Percentiles rank a stretch among this genome's conserved stretches.
phyloP scores from a whole-genome alignment of 2,113 vertebrate species.

The Himantopus leucocephalus region DNA sequence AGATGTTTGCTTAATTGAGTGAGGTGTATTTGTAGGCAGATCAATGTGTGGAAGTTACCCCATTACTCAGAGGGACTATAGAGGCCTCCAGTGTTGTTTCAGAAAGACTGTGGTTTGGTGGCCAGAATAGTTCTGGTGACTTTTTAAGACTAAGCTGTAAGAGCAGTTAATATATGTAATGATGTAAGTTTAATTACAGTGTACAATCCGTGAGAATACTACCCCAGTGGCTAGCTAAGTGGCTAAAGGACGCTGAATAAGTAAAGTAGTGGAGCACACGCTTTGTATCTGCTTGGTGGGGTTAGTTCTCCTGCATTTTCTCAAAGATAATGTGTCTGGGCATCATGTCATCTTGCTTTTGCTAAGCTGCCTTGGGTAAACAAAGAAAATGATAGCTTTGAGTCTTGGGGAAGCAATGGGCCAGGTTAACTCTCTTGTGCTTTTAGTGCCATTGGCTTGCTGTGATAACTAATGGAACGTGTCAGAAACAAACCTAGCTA shows the following conservation, averaged over 20 bases:
- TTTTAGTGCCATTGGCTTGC: not conserved
- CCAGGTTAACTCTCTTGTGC: not conserved
- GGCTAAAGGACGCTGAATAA: not conserved
- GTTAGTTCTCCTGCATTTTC: not conserved
- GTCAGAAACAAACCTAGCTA: not conserved
- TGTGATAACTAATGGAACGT: fast-evolving
- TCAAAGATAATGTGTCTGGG: not conserved
- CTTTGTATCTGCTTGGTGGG: not conserved
- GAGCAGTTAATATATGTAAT: not conserved
- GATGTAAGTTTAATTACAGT: not conserved
- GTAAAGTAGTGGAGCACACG: not conserved
- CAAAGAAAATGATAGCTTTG: not conserved
- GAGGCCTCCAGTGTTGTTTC: not conserved
- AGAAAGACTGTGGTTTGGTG: not conserved
- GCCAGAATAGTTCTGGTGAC: not conserved
- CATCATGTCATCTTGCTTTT: not conserved
- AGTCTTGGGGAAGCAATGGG: not conserved
- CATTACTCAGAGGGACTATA: not conserved
- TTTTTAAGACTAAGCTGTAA: not conserved
- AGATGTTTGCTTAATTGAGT: not conserved
- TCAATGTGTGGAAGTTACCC: not conserved
- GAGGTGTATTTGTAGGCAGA: not conserved
- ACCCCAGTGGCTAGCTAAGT: not conserved
- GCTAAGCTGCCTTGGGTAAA: not conserved
- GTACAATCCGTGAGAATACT: not conserved